Conservation (phyloP, 2,888 invertebrate species). For the Cataglyphis altisquamis region DNA sequence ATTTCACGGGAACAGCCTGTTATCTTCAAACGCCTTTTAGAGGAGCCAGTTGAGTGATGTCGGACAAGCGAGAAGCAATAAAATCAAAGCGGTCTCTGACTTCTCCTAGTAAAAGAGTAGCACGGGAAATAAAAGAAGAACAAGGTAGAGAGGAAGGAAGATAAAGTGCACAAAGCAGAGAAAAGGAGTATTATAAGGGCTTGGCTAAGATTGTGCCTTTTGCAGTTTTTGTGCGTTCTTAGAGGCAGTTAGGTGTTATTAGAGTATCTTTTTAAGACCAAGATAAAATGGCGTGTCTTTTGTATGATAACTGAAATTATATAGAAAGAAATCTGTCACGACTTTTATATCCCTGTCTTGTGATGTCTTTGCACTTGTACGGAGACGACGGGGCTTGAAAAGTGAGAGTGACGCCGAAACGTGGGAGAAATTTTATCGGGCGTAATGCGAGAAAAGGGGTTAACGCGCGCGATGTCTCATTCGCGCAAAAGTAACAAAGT, state of each 20-base stretch:
- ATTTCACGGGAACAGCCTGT: conserved; percentile 37
- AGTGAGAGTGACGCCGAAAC: conserved; percentile 32
- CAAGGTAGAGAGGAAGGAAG: conserved; percentile 53
- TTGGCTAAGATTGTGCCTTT: conserved; percentile 52
- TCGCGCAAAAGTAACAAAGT: conserved; percentile 59
- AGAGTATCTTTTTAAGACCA: background rate
- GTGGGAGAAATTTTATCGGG: conserved; percentile 50
- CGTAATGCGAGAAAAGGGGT: conserved; percentile 34
- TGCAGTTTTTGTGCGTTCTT: conserved; percentile 64
- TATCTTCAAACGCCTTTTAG: conserved; percentile 56
- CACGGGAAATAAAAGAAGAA: conserved; percentile 38
- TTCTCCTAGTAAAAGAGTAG: conserved; percentile 26
- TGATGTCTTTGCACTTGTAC: conserved; percentile 1
- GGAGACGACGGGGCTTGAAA: background rate
- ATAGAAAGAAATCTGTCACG: background rate
- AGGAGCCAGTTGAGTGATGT: conserved; percentile 53
- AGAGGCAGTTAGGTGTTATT: conserved; percentile 24
- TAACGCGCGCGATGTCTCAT: conserved; percentile 45
- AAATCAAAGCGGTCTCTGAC: conserved; percentile 61
- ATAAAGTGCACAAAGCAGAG: conserved; percentile 58
- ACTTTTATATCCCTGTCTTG: background rate
- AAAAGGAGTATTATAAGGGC: conserved; percentile 49
- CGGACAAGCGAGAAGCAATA: conserved; percentile 57
- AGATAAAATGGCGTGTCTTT: background rate
- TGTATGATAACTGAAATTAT: background rate